A percentile compares a stretch with the other conserved stretches of the same genome.
Conservation (phyloP, 2,888 invertebrate species). For the Odontocolon sp. region DNA sequence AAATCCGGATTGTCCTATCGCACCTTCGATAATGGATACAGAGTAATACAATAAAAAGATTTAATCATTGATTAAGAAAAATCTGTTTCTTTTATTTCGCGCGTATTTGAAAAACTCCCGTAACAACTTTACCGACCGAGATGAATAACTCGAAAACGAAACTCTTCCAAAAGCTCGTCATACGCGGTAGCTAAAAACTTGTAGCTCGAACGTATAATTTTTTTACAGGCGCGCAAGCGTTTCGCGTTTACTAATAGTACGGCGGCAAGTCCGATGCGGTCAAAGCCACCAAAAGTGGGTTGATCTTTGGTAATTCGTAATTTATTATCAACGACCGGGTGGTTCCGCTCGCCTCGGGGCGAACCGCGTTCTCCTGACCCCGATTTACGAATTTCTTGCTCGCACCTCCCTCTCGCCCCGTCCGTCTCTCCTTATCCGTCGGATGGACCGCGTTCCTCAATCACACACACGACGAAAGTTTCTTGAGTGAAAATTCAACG, state of each 20-base stretch:
- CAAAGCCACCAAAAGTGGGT: slow-evolving; percentile 56
- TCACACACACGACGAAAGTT: slow-evolving; percentile 17
- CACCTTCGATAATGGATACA: slow-evolving; percentile 40
- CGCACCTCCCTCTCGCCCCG: slow-evolving; percentile 27
- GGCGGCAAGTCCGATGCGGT: slow-evolving; percentile 11
- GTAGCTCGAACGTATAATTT: neutral
- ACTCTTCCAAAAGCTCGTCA: too few relatives aligned
- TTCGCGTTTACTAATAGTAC: slow-evolving; percentile 10
- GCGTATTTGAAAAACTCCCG: neutral
- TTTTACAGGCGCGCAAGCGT: neutral
- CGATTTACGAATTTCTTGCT: slow-evolving; percentile 61
- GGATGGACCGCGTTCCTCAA: slow-evolving; percentile 43
- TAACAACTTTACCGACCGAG: neutral
- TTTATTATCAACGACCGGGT: slow-evolving; percentile 61
- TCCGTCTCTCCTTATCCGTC: slow-evolving; percentile 23
- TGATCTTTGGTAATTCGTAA: slow-evolving; percentile 63
- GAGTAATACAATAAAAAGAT: slow-evolving; percentile 35
- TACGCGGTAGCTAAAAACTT: too few relatives aligned
- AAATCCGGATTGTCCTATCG: neutral
- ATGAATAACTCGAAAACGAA: neutral
- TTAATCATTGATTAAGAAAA: neutral
- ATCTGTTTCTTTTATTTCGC: neutral
- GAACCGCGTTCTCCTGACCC: slow-evolving; percentile 65
- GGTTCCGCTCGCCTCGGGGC: slow-evolving; percentile 58
- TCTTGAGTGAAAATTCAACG: slow-evolving; percentile 29